Base-by-base conservation (phyloP, 1,140 invertebrate genomes). In the Phortica variegata region DNA sequence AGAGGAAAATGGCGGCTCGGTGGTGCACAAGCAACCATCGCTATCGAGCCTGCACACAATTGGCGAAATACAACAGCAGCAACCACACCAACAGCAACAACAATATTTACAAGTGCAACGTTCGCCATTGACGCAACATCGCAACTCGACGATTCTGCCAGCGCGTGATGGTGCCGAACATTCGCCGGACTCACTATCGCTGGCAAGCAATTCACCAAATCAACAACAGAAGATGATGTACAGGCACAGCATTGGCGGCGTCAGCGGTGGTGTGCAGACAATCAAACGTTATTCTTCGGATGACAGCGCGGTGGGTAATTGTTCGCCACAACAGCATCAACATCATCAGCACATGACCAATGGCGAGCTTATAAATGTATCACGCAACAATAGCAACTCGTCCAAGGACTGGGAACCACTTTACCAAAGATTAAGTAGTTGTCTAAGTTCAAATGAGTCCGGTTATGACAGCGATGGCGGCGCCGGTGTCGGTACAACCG, bases 381-480 rank as follows among this genome's bases (percentile, higher is more conserved):
- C 72, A n/a, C 72, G 72, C 34, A 75, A 75, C 45, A 73, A 75
- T 49, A 75, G 72, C 51, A 70, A 68, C 49, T 60, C 72, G 39
- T 75, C 72, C 48, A 75, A 75, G 69, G 76, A 77, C 61, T 75
- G 73, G 73, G 73, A 75, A 73, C 73, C 72, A 75, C 65, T 76
- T 72, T 76, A 76, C 62, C 81, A 83, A 77, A 79, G 81, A 52
- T 70, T 83, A 53, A 83, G 81, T 71, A 83, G 85, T 73, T 88
- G 88, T 69, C 82, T 89, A 10, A 88, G 87, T 73, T 90, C 87
- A 19, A 90, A 89, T 66, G 88, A 90, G 76, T 90, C 87, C 21
- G 88, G 88, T 15, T 90, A 90, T 66, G 88, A 90, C 56, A 89
- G 87, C 70, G 88, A 90, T 59, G 84, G 86, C 12, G 81, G 85